Evolutionary conservation across 2,888 invertebrate species (phyloP), one percentile per base, ranked within the genome.

Genomic region (Campoplex capitator): DNA sequence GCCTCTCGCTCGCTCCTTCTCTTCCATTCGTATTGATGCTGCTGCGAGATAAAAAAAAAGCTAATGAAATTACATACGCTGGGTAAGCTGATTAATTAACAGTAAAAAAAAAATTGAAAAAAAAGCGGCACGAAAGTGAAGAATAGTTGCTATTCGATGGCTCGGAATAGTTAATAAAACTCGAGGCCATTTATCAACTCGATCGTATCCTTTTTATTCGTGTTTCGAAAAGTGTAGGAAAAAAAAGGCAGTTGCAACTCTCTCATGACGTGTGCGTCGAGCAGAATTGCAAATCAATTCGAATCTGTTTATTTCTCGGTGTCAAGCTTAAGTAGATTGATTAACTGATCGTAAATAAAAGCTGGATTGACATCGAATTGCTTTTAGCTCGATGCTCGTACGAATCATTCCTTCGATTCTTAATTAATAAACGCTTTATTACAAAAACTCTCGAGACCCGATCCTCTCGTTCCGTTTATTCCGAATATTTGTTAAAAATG

Each of bases 21-120:
- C 73, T 84, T 23, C 38, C 77, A 13, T 76, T 79, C 58, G 79
- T 71, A 54, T 54, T 51, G 67, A n/a, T 45, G 48, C 35, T 42
- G 62, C 11, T 54, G 9, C 8, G 28, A 45, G n/a, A 38, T 38
- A 38, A 78, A 68, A 75, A 76, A 75, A 65, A 67, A 38, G 51
- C 65, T 68, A 76, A 83, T 77, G 75, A 73, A 65, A 83, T 86
- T 83, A 83, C 76, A 65, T 67, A 70, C 67, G 76, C 76, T 28
- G 67, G 42, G 56, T 71, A 77, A 73, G 65, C 65, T 86, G 80
- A 80, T 86, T 83, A 86, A 80, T 77, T 80, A 48, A 80, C 28
- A 28, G 18, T 35, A 16, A 58, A 73, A 48, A 54, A 54, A 51
- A 68, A n/a, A 13, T 78, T 73, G n/a, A 51, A 9, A 28, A 28